Evolutionary conservation across 2,888 invertebrate species (phyloP).

Genomic region (Hyles lineata): DNA sequence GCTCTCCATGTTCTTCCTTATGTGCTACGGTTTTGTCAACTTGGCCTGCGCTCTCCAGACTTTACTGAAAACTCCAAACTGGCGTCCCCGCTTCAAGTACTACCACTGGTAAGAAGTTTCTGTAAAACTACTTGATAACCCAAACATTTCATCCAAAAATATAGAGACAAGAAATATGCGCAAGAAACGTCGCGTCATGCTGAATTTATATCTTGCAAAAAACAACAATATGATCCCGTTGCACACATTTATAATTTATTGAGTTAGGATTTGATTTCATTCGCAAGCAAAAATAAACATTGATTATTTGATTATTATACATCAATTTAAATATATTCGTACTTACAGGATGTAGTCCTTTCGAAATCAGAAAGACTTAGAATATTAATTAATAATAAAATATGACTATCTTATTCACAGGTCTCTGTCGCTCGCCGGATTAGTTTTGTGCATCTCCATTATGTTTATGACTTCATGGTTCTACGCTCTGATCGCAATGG

Average conservation of each 20-base stretch:
- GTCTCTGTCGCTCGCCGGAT: slow-evolving; percentile 93
- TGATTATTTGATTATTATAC: no score
- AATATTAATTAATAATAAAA: not conserved
- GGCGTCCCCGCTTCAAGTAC: slow-evolving; percentile 99
- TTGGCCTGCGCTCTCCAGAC: slow-evolving; percentile 99
- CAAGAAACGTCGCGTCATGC: no score
- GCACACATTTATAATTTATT: no score
- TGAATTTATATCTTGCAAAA: no score
- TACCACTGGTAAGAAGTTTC: slow-evolving; percentile 94
- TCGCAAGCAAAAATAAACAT: no score
- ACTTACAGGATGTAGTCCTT: not conserved
- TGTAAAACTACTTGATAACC: not conserved
- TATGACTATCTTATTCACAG: slow-evolving; percentile 59
- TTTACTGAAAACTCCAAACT: slow-evolving; percentile 97
- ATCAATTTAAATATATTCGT: no score
- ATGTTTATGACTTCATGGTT: slow-evolving; percentile 99
- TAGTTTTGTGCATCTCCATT: slow-evolving; percentile 95
- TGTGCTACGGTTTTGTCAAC: slow-evolving; percentile 99
- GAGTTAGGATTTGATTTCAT: no score
- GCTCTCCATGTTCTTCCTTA: slow-evolving; percentile 99
- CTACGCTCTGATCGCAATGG: slow-evolving; percentile 97
- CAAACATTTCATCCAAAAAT: no score
- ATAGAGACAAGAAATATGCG: no score
- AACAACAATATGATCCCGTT: no score
- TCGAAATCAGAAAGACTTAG: not conserved